Evolutionary conservation across 53 echinoderm and acorn worm genomes (phyloP), one percentile per base, ranked within the genome.

Genomic region (Paracentrotus lividus): DNA sequence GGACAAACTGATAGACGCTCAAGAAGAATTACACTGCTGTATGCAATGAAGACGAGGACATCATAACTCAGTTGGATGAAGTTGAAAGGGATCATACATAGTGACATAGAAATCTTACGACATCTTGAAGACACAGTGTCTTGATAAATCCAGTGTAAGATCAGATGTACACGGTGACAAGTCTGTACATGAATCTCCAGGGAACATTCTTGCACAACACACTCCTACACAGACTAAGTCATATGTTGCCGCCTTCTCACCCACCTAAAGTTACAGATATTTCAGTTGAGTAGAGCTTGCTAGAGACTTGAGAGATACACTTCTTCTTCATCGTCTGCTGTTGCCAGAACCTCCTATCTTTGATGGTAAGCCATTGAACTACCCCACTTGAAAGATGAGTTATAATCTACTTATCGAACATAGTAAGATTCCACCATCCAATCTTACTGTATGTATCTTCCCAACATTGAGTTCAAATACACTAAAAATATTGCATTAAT

Each of bases 291-390:
- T 24, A 59, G 59, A 59, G 20, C 59, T 59, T 21, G 18, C 24
- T 5, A 59, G 59, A 21, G 59, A 59, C 21, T 38, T 90, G 8
- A 67, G 67, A 38, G 65, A 65, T 44, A 47, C 66, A 43, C 66
- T 90, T 47, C 1, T 68, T 42, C 8, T 90, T 8, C 21, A 64
- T 38, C 44, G 44, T 18, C 64, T 90, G 3, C 90, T 72, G 40
- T 47, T 64, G 69, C 69, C 90, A 34, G 90, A 90, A 64, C 90
- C 90, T 34, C 32, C 90, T 45, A 36, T 90, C 8, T 90, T 68
- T 45, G 36, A 36, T 36, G 66, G 90, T 16, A 65, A 90, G 12
- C 68, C 90, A 13, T 27, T 90, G 40, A 29, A 67, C 49, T 90
- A 90, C 42, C 36, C 61, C 29, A 45, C 42, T 66, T 67, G 90